A percentile compares a stretch with the other conserved stretches of the same genome.
phyloP scores from a whole-genome alignment of 1,140 invertebrate genomes.

The Odontomachus brunneus region DNA sequence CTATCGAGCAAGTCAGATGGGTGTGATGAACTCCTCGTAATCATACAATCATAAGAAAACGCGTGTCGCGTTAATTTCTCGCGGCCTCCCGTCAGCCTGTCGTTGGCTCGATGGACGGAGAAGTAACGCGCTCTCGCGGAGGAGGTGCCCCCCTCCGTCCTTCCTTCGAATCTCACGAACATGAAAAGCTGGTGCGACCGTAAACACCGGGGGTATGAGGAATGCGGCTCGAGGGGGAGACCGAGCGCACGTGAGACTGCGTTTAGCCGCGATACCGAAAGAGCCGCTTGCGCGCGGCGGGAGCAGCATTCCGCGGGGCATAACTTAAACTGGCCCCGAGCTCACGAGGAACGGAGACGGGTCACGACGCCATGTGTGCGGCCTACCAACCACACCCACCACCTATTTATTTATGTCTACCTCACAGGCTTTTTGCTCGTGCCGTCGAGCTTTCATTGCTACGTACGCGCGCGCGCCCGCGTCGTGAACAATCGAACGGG shows the following conservation, averaged over 20 bases:
- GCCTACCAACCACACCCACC: slow-evolving; percentile 75
- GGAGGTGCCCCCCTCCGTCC: neutral
- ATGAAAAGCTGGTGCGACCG: neutral
- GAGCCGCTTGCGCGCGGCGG: slow-evolving; percentile 56
- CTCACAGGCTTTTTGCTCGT: slow-evolving; percentile 74
- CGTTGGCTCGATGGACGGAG: too few relatives aligned
- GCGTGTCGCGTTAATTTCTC: neutral
- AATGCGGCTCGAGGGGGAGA: slow-evolving; percentile 6
- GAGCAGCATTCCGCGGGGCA: slow-evolving; percentile 72
- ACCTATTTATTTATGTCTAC: slow-evolving; percentile 75
- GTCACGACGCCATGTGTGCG: slow-evolving; percentile 77
- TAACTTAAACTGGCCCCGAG: slow-evolving; percentile 71
- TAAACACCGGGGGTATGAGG: neutral
- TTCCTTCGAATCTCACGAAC: neutral
- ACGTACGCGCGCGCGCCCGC: slow-evolving; percentile 31
- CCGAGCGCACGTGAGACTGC: slow-evolving; percentile 38
- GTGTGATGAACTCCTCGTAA: too few relatives aligned
- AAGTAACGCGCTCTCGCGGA: too few relatives aligned
- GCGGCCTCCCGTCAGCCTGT: neutral
- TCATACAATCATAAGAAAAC: neutral
- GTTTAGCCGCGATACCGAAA: slow-evolving; percentile 64
- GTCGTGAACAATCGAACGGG: slow-evolving; percentile 68
- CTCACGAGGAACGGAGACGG: slow-evolving; percentile 74
- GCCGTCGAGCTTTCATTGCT: slow-evolving; percentile 71
- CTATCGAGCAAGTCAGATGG: too few relatives aligned